Percentiles rank a stretch among this genome's conserved stretches.
Conservation (phyloP, 1,140 invertebrate species). For the Zaprionus camerounensis region DNA sequence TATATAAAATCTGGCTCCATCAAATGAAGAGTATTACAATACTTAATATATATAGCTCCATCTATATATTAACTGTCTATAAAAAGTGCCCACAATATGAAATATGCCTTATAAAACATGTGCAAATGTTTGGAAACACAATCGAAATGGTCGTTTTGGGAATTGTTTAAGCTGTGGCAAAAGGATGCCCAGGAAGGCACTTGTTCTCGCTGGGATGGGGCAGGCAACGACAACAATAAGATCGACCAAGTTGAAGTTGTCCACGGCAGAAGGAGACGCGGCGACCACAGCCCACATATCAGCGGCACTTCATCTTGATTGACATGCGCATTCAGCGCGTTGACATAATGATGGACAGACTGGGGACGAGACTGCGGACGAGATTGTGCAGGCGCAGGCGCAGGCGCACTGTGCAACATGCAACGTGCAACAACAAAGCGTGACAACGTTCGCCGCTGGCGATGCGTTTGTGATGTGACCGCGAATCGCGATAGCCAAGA, state of each 20-base stretch:
- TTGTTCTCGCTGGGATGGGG: neutral
- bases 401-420: conserved; percentile 17
- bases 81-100: too few relatives aligned
- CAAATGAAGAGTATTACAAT: too few relatives aligned
- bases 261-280: neutral
- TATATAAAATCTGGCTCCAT: too few relatives aligned
- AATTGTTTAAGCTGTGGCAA: neutral
- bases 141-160: neutral
- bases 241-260: conserved; percentile 6
- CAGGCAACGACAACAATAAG: conserved; percentile 12
- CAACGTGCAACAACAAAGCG: conserved; percentile 47
- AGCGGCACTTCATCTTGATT: conserved; percentile 83
- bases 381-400: conserved; percentile 42
- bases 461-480: conserved; percentile 61
- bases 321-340: conserved; percentile 83
- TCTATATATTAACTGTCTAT: too few relatives aligned
- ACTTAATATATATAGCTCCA: too few relatives aligned
- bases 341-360: conserved; percentile 84
- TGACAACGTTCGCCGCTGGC: conserved; percentile 36
- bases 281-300: conserved; percentile 56
- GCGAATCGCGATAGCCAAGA: conserved; percentile 30
- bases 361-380: conserved; percentile 34
- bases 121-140: neutral
- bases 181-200: neutral
- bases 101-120: neutral